Evolutionary conservation across 2,113 vertebrate species (phyloP).

Genomic region (Oncorhynchus clarkii): DNA sequence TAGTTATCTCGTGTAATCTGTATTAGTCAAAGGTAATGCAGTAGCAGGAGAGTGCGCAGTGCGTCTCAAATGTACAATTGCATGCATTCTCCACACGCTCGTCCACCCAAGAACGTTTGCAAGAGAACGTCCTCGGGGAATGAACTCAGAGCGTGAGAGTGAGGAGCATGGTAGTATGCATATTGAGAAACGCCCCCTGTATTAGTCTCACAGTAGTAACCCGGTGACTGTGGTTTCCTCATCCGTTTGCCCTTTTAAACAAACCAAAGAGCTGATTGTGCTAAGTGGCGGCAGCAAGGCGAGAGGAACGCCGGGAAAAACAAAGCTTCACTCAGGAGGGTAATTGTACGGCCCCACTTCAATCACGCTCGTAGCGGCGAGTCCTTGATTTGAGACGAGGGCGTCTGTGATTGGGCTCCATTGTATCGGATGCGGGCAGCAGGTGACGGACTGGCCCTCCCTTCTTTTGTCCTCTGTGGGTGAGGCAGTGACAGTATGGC

Average conservation of each 20-base stretch:
- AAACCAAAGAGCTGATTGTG: conserved; percentile 12
- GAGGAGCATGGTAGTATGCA: no score
- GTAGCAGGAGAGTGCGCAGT: no score
- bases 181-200: no score
- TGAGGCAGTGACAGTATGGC: neutral
- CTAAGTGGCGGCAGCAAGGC: conserved; percentile 12
- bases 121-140: no score
- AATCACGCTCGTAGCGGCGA: conserved; percentile 35
- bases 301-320: conserved; percentile 18
- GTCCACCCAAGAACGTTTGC: no score
- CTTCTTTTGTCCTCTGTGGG: neutral
- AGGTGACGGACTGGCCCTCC: conserved; percentile 2
- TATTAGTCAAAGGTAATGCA: no score
- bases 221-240: no score
- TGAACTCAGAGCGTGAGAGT: no score
- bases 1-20: no score
- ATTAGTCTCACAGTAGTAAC: neutral
- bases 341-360: conserved; percentile 44
- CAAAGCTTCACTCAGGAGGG: conserved; percentile 38
- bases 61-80: no score
- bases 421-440: conserved; percentile 24
- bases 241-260: conserved; percentile 25
- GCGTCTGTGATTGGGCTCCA: conserved; percentile 43
- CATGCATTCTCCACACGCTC: no score
- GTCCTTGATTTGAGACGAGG: conserved; percentile 42